Percentiles rank a stretch among this genome's conserved stretches.
These are phyloP conservation scores for Plectrocnemia conspersa DNA, from an alignment of 1,140 invertebrate genomes.

Conservation along the genomic window DNA sequence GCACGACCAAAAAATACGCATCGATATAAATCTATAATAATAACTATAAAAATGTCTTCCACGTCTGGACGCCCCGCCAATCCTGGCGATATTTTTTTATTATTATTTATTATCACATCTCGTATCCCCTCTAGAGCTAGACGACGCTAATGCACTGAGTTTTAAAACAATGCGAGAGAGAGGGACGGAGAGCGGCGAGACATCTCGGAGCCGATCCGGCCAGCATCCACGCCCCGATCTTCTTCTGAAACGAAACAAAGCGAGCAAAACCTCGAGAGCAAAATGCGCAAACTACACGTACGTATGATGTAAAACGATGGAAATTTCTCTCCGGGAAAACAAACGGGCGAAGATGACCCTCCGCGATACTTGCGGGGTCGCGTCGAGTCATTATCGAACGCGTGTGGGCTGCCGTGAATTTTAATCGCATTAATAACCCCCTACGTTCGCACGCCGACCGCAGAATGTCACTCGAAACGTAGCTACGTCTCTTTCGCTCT, in stretches of 20 bases:
- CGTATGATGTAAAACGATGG: neutral
- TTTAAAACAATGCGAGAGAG: slow-evolving; percentile 16
- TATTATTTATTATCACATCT: slow-evolving; percentile 8
- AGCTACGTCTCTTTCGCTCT: neutral
- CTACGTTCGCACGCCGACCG: neutral
- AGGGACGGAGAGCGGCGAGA: slow-evolving; percentile 24
- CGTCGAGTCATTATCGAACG: too few species aligned
- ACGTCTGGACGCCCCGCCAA: slow-evolving; percentile 13
- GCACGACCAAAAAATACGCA: neutral
- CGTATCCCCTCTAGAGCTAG: neutral
- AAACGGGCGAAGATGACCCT: neutral
- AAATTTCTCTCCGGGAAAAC: neutral
- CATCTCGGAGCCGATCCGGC: slow-evolving; percentile 34
- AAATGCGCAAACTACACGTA: neutral
- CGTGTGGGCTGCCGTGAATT: too few species aligned
- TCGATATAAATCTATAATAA: slow-evolving; percentile 17
- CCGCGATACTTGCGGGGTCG: neutral
- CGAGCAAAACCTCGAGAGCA: slow-evolving; percentile 10
- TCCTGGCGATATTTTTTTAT: slow-evolving; percentile 1
- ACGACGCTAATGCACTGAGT: neutral
- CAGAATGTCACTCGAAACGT: neutral
- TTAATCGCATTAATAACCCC: neutral
- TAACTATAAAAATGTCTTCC: slow-evolving; percentile 19
- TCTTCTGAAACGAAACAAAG: slow-evolving; percentile 8
- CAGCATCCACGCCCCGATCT: slow-evolving; percentile 3